Conservation (phyloP, 2,888 invertebrate genomes). For the Laspeyria flexula region DNA sequence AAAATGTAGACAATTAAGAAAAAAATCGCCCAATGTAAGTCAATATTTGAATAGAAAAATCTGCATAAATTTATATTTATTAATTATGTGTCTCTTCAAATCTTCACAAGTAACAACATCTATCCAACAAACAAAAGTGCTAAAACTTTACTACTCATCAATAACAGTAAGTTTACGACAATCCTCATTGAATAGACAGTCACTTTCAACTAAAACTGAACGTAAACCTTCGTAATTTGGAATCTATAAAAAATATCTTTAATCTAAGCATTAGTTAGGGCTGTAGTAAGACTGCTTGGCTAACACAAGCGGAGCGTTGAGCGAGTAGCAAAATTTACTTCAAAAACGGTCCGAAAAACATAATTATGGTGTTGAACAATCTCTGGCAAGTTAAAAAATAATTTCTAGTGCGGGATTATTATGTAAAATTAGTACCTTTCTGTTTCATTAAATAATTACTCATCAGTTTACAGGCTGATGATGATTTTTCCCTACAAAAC, state of each 20-base stretch:
- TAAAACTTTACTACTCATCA: background rate
- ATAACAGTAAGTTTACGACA: background rate
- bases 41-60: too few species aligned
- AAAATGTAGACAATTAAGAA: too few species aligned
- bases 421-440: too few species aligned
- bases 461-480: too few species aligned
- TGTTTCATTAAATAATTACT: too few species aligned
- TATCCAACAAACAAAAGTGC: background rate
- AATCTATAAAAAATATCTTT: constrained; percentile 46
- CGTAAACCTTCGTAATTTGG: constrained; percentile 16
- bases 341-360: background rate
- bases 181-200: background rate
- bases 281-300: background rate
- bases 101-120: background rate
- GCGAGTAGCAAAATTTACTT: background rate
- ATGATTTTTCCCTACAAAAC: too few species aligned
- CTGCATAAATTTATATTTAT: too few species aligned
- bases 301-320: background rate
- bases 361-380: too few species aligned
- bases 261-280: constrained; percentile 20
- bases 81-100: too few species aligned
- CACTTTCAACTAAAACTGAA: background rate
- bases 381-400: too few species aligned
- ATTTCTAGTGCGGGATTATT: too few species aligned
- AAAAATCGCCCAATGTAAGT: too few species aligned